A percentile compares a stretch with the other conserved stretches of the same genome.
phyloP scores from a whole-genome alignment of 2,797 vertebrate genomes.

The Mareca penelope region DNA sequence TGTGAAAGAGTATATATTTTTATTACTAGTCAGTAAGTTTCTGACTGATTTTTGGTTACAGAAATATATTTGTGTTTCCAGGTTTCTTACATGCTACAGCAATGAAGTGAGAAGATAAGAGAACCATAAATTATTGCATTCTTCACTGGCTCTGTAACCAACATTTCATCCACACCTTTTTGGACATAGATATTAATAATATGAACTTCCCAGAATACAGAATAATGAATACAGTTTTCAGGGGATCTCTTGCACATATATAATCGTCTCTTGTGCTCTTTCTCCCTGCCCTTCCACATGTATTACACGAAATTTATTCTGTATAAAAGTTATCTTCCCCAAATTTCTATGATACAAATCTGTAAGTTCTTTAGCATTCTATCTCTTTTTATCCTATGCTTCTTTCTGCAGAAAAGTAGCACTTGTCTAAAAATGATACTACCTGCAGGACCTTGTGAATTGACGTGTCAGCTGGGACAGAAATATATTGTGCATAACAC shows the following conservation, averaged over 20 bases:
- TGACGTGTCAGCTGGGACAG: background rate
- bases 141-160: background rate
- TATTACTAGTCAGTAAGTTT: background rate
- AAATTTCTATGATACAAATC: background rate
- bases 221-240: background rate
- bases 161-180: background rate
- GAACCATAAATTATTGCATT: background rate
- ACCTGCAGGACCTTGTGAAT: background rate
- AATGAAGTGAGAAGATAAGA: background rate
- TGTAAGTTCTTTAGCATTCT: background rate
- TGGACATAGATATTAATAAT: background rate
- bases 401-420: background rate
- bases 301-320: background rate
- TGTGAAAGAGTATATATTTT: background rate
- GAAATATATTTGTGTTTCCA: background rate
- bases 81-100: background rate
- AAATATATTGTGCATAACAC: background rate
- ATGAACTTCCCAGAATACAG: background rate
- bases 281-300: background rate
- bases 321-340: background rate
- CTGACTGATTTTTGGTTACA: background rate
- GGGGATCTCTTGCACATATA: background rate
- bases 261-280: background rate
- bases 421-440: background rate
- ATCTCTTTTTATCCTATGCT: background rate